These are phyloP conservation scores for Zaprionus taronus DNA, from an alignment of 1,140 invertebrate species.

Conservation along the genomic window DNA sequence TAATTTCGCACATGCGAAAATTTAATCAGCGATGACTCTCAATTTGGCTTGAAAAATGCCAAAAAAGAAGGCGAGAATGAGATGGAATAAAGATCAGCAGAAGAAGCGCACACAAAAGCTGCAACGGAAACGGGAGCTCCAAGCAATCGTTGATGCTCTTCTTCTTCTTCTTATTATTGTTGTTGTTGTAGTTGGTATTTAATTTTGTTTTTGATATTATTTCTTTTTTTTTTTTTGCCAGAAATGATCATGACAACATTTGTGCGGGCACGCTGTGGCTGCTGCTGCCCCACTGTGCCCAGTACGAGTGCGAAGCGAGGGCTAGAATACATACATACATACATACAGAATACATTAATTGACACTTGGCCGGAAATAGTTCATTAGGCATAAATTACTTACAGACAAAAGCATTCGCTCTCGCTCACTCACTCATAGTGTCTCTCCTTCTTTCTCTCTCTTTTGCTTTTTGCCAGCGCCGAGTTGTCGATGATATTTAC, in stretches of 20 bases:
- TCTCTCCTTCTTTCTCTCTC: background rate
- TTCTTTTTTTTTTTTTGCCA: conserved; percentile 51
- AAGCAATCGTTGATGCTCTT: background rate
- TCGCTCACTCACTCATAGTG: conserved; percentile 15
- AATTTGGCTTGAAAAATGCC: conserved; percentile 62
- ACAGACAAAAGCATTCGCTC: conserved; percentile 70
- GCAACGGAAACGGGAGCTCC: conserved; percentile 54
- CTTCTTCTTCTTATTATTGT: conserved; percentile 5
- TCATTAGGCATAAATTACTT: conserved; percentile 82
- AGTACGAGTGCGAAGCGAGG: conserved; percentile 17
- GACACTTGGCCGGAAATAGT: conserved; percentile 82
- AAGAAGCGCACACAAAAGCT: conserved; percentile 10
- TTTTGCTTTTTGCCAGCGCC: conserved; percentile 40
- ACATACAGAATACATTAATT: conserved; percentile 75
- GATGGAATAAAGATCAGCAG: conserved; percentile 3
- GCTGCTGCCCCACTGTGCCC: conserved; percentile 40
- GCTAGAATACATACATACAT: conserved; percentile 39
- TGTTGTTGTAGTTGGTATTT: conserved; percentile 13
- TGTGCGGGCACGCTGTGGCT: conserved; percentile 75
- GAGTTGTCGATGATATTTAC: conserved; percentile 54
- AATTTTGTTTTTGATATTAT: background rate
- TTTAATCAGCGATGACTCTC: conserved; percentile 55
- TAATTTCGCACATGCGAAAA: conserved; percentile 37
- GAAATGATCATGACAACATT: conserved; percentile 70
- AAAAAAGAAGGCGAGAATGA: conserved; percentile 19